Base-by-base conservation (phyloP, 2,113 vertebrate species). In the Cranoglanis bouderius region DNA sequence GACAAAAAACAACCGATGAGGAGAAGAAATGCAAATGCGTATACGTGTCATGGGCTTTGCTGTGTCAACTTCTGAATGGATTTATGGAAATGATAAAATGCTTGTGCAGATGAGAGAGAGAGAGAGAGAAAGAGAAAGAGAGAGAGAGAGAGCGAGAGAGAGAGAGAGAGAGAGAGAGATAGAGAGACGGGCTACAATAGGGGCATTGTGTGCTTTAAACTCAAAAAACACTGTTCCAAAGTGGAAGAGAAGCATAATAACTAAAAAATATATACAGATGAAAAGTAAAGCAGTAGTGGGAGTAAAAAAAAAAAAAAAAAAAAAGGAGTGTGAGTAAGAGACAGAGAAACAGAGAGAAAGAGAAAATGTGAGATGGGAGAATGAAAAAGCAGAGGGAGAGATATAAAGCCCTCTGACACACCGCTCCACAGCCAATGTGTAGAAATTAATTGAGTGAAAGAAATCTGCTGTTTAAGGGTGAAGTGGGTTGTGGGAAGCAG, bases 361-460 rank as follows among this genome's bases (percentile, higher is more conserved):
- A 19, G 40, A 43, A 51, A 65, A 85, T 63, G 74, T 43, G 24
- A 84, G 77, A 61, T 65, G 38, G 35, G 8, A 84, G 65, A 80
- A 61, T 59, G 35, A 78, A 85, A 55, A 88, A 80, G 51, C 24
- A 67, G 65, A 82, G 77, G 85, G 67, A 84, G 80, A 40, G 65
- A 88, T 82, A 90, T 61, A 91, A 88, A 89, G 78, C 51, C 86
- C 87, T 88, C 85, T 90, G 84, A 88, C 87, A 89, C 63, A 53
- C 40, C 65, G 85, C 85, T 78, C 57, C 88, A 59, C 81, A 89
- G 88, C 70, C 90, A 90, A 88, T 91, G 92, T 87, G 89, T 88
- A 90, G 91, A 92, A 94, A 94, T 93, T 93, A 94, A 95, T 91
- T 92, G 94, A 94, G 93, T 93, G 92, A 93, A 91, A 94, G 93